phyloP scores from a whole-genome alignment of 2,888 invertebrate species.

The Phaonia tiefii region DNA sequence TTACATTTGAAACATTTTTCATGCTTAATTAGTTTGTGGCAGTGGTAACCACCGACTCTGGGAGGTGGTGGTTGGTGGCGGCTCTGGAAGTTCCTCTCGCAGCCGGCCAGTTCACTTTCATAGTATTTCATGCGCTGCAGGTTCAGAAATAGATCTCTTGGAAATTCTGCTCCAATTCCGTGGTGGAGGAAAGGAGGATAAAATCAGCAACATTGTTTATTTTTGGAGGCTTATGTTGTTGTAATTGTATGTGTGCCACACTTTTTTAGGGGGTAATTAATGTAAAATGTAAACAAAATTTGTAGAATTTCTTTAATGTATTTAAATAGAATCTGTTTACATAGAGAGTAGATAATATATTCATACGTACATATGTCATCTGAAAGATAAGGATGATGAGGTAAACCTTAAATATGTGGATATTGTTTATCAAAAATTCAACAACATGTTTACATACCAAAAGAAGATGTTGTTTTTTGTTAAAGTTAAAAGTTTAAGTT shows the following conservation, averaged over 20 bases:
- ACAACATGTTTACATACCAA: too few species aligned
- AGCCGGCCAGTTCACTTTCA: not conserved
- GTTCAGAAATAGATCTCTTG: slow-evolving; percentile 1
- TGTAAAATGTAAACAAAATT: slow-evolving; percentile 33
- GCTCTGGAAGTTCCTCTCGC: not conserved
- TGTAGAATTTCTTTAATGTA: not conserved
- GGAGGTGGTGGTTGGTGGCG: not conserved
- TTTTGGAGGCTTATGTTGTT: not conserved
- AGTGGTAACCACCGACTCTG: not conserved
- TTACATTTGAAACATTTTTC: slow-evolving; percentile 22
- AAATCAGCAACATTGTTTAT: slow-evolving; percentile 5
- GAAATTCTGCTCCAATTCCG: not conserved
- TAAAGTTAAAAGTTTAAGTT: too few species aligned
- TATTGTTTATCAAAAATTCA: too few species aligned
- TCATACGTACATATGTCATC: too few species aligned
- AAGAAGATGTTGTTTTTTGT: too few species aligned
- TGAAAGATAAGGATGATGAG: too few species aligned
- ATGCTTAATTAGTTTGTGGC: slow-evolving; percentile 37
- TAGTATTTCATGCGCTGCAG: not conserved
- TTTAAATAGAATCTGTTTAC: too few species aligned
- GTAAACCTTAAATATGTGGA: too few species aligned
- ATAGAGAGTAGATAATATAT: too few species aligned
- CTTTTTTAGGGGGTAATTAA: slow-evolving; percentile 27
- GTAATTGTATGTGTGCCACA: slow-evolving; percentile 27
- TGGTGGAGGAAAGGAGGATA: not conserved